phyloP scores from a whole-genome alignment of 1,140 invertebrate genomes.

The Phymastichus coffea region DNA sequence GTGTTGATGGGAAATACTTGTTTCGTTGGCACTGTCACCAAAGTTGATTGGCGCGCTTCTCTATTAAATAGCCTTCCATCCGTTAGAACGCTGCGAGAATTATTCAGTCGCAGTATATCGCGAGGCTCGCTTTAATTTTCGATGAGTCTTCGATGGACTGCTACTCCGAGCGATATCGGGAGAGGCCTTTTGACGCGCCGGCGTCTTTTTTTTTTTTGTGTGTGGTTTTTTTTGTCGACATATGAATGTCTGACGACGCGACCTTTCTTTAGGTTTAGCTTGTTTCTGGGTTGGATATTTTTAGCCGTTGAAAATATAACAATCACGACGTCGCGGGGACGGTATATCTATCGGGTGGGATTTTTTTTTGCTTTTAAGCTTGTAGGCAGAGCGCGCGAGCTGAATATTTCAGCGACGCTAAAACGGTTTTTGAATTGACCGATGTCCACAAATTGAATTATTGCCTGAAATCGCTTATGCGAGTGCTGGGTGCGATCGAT shows the following conservation, averaged over 20 bases:
- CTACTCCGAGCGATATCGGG: no score
- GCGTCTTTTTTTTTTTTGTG: no score
- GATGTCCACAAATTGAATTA: not conserved
- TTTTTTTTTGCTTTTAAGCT: not conserved
- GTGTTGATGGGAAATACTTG: conserved; percentile 49
- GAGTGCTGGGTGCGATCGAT: not conserved
- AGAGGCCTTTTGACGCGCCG: no score
- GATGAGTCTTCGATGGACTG: not conserved
- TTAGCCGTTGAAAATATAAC: no score
- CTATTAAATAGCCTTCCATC: conserved; percentile 13
- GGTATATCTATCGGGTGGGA: no score
- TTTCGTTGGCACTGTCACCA: conserved; percentile 46
- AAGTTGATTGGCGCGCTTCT: conserved; percentile 42
- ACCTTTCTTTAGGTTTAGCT: no score
- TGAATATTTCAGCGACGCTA: not conserved
- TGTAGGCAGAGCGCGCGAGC: not conserved
- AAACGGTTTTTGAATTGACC: not conserved
- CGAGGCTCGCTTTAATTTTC: not conserved
- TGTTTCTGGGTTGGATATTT: no score
- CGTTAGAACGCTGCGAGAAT: conserved; percentile 6
- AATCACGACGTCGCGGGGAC: no score
- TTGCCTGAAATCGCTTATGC: not conserved
- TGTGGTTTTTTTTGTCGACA: no score
- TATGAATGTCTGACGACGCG: no score
- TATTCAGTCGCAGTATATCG: conserved; percentile 6